Conservation (phyloP, 2,113 vertebrate species). For the Desmodus rotundus region DNA sequence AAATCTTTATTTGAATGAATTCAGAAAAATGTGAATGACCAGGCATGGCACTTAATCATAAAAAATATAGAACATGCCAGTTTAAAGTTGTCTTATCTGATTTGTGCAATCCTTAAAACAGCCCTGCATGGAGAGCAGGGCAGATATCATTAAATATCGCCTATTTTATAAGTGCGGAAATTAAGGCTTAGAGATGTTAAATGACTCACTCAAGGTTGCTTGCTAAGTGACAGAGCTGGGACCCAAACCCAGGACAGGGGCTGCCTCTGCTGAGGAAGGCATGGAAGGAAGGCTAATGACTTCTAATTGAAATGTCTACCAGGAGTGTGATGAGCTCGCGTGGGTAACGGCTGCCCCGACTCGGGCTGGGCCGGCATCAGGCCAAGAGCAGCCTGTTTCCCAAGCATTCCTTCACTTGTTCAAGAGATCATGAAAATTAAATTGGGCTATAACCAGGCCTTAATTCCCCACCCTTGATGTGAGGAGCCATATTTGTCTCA, state of each 20-base stretch:
- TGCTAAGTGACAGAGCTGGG: constrained; percentile 52
- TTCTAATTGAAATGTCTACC: constrained; percentile 76
- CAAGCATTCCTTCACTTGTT: constrained; percentile 75
- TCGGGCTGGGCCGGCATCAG: constrained; percentile 62
- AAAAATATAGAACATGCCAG: background rate
- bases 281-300: constrained; percentile 63
- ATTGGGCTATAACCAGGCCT: constrained; percentile 74
- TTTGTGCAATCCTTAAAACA: background rate
- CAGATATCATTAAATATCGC: background rate
- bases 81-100: background rate
- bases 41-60: background rate
- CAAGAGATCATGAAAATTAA: constrained; percentile 79
- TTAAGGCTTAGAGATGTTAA: constrained; percentile 37
- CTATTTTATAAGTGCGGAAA: constrained; percentile 26
- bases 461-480: constrained; percentile 77
- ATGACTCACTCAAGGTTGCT: constrained; percentile 28
- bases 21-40: background rate
- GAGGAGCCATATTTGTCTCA: constrained; percentile 76
- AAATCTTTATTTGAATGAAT: background rate
- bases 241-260: constrained; percentile 46
- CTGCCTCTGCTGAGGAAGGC: constrained; percentile 43
- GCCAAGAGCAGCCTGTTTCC: constrained; percentile 71
- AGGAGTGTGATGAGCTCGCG: constrained; percentile 66
- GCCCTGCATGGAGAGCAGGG: background rate
- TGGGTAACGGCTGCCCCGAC: constrained; percentile 65